A percentile compares a stretch with the other conserved stretches of the same genome.
These are phyloP conservation scores for Chamaea fasciata DNA, from an alignment of 2,113 vertebrate genomes.

Conservation along the genomic window DNA sequence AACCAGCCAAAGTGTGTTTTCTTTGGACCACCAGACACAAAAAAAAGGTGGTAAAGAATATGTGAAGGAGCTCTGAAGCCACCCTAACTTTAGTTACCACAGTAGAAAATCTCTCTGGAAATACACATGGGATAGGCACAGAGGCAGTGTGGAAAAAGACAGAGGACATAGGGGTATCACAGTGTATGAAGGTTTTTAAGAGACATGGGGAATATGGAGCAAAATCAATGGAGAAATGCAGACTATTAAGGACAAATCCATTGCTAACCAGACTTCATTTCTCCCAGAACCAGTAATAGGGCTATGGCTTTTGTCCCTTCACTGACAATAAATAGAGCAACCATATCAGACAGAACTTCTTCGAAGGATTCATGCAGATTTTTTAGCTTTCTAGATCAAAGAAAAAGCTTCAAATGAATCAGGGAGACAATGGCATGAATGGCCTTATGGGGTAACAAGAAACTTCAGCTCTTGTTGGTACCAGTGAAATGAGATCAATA, in stretches of 20 bases:
- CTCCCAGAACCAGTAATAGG: background rate
- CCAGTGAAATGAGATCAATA: background rate
- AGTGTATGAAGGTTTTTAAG: background rate
- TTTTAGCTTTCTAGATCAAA: slow-evolving; percentile 6
- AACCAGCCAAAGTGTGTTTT: background rate
- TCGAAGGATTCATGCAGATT: background rate
- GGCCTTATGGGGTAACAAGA: background rate
- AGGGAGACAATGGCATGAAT: background rate
- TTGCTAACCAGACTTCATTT: background rate
- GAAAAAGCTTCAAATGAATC: slow-evolving; percentile 1
- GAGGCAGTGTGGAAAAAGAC: background rate
- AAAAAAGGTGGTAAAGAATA: background rate
- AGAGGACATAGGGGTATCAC: background rate
- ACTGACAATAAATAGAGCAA: background rate
- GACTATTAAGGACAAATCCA: background rate
- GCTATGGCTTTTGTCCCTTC: background rate
- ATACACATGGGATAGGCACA: background rate
- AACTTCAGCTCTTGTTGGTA: slow-evolving; percentile 5
- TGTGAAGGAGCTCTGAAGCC: background rate
- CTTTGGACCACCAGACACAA: background rate
- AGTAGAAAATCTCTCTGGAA: background rate
- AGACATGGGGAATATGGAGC: background rate
- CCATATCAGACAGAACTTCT: background rate
- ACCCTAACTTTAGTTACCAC: background rate
- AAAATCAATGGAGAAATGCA: background rate